Base-by-base conservation (phyloP, 2,888 invertebrate genomes). In the Amphipoea oculea region DNA sequence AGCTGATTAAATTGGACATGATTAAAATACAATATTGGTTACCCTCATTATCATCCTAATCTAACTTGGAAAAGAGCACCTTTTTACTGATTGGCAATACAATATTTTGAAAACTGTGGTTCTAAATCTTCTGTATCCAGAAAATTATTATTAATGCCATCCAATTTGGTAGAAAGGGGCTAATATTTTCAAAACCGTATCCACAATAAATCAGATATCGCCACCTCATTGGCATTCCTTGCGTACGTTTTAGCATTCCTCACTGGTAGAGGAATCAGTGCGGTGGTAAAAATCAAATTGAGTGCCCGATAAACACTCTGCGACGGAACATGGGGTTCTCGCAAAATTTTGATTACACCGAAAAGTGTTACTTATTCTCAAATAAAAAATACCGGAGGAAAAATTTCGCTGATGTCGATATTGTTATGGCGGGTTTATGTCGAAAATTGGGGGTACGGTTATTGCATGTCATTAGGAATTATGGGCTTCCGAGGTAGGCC, bases 381-480 rank as follows among this genome's bases (percentile, higher is more conserved):
- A 96, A 96, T 96, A 96, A 96, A 96, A 92, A 92, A 90, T 90
- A 88, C 89, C 86, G 82, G 84, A 85, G 89, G 92, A 95, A 95
- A 95, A 96, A 94, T 93, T 95, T 92, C 42, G 97, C 97, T 97
- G 97, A 97, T 97, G 97, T 96, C 96, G 97, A 97, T 97, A 97
- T 97, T 97, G 96, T 97, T 97, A 97, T 96, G 96, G 96, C 94
- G 96, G 97, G 96, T 97, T 97, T 97, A 97, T 94, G 96, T 96
- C 92, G 95, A 95, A 96, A 96, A 97, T 96, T 97, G 96, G 96
- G 96, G 97, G 96, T 96, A 96, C 96, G 95, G 95, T 97, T 97
- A 97, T 97, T 97, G 96, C 96, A 97, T 96, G 96, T 97, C 97
- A 97, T 97, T 97, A 97, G 97, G 96, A 97, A 96, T 97, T 97